phyloP scores from a whole-genome alignment of 2,113 vertebrate genomes.

The Cavia aperea region DNA sequence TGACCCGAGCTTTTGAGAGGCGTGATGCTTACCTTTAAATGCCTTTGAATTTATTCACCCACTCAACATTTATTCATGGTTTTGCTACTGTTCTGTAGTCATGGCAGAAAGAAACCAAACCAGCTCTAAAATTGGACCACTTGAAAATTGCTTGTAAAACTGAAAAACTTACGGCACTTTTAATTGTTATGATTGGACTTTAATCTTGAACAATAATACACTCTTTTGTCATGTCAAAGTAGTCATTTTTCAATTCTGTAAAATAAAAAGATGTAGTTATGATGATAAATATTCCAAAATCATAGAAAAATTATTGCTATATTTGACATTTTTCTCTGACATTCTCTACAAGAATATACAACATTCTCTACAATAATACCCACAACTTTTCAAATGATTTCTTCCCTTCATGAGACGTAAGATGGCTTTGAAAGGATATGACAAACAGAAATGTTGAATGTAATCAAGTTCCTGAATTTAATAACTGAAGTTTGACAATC shows the following conservation, averaged over 20 bases:
- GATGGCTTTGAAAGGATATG: not conserved
- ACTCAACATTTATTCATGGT: not conserved
- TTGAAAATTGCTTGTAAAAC: not conserved
- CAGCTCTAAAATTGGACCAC: not conserved
- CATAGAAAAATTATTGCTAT: not conserved
- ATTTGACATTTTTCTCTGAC: not conserved
- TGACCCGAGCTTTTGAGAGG: not conserved
- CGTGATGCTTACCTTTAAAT: not conserved
- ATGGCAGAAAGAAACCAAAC: not conserved
- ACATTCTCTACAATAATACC: not conserved
- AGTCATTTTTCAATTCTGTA: not conserved
- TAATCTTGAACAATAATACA: not conserved
- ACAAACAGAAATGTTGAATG: not conserved
- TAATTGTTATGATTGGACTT: not conserved
- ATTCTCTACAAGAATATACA: not conserved
- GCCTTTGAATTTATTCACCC: not conserved
- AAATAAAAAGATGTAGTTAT: not conserved
- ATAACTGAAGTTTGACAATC: not conserved
- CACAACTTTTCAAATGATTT: not conserved
- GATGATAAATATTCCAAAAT: not conserved
- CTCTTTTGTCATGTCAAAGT: not conserved
- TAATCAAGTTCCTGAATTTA: not conserved
- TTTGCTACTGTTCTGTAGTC: not conserved
- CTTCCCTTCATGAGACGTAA: not conserved
- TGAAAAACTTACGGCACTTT: not conserved